These are phyloP conservation scores for Bothrops jararaca DNA, from an alignment of 2,113 vertebrate species.

Conservation along the genomic window DNA sequence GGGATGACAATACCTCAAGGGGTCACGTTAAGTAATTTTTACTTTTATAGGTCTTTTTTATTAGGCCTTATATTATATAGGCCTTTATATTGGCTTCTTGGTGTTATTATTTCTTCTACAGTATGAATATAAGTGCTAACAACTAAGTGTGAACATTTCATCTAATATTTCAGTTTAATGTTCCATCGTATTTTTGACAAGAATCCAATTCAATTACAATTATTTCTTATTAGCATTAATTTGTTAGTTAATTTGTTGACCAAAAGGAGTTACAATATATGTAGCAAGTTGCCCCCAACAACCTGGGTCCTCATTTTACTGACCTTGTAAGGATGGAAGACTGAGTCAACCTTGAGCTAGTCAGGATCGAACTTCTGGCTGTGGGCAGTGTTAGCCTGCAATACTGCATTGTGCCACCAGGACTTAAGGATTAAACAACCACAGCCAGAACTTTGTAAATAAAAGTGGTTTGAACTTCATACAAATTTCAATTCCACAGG, in stretches of 20 bases:
- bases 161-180: neutral
- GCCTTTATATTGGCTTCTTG: neutral
- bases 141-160: neutral
- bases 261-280: neutral
- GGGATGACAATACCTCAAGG: neutral
- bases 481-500: neutral
- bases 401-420: neutral
- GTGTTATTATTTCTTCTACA: neutral
- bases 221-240: neutral
- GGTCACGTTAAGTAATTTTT: neutral
- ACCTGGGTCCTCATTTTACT: neutral
- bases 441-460: neutral
- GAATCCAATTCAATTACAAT: neutral
- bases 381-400: neutral
- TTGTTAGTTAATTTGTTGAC: neutral
- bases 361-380: neutral
- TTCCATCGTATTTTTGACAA: neutral
- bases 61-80: neutral
- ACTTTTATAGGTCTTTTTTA: neutral
- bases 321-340: neutral
- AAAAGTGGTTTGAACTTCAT: neutral
- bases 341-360: neutral
- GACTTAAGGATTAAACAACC: neutral
- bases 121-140: neutral
- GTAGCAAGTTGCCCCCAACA: neutral